Conservation (phyloP, 2,113 vertebrate species). For the Pimephales promelas region DNA sequence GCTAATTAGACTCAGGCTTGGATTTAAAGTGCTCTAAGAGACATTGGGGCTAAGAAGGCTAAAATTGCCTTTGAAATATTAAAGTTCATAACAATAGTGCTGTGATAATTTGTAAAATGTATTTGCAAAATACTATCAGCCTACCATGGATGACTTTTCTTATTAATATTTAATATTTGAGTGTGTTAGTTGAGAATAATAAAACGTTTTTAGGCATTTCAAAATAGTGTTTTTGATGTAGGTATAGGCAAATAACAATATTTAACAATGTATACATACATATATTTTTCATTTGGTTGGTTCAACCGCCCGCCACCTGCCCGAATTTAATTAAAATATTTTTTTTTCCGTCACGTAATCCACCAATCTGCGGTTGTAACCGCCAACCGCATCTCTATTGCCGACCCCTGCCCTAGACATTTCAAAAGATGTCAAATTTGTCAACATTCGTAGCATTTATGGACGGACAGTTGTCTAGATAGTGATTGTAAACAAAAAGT, state of each 20-base stretch:
- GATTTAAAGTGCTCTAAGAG: not conserved
- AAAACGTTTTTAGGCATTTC: not conserved
- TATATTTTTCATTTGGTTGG: too few species aligned
- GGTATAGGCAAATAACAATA: too few species aligned
- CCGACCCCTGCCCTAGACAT: not conserved
- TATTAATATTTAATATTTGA: not conserved
- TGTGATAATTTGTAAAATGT: not conserved
- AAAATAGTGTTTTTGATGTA: too few species aligned
- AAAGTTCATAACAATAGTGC: not conserved
- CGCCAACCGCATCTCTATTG: too few species aligned
- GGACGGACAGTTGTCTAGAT: too few species aligned
- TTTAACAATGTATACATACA: too few species aligned
- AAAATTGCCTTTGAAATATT: not conserved
- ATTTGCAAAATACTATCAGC: not conserved
- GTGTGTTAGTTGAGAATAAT: not conserved
- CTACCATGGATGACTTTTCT: not conserved
- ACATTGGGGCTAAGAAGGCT: not conserved
- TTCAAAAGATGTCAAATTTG: not conserved
- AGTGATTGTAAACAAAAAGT: too few species aligned
- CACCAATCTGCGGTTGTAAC: too few species aligned
- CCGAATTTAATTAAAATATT: too few species aligned
- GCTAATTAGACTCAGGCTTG: slow-evolving; percentile 27
- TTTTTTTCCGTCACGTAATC: too few species aligned
- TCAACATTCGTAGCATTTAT: not conserved
- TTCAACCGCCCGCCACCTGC: too few species aligned